phyloP scores from a whole-genome alignment of 1,140 invertebrate species.

The Drosophila pallidifrons region DNA sequence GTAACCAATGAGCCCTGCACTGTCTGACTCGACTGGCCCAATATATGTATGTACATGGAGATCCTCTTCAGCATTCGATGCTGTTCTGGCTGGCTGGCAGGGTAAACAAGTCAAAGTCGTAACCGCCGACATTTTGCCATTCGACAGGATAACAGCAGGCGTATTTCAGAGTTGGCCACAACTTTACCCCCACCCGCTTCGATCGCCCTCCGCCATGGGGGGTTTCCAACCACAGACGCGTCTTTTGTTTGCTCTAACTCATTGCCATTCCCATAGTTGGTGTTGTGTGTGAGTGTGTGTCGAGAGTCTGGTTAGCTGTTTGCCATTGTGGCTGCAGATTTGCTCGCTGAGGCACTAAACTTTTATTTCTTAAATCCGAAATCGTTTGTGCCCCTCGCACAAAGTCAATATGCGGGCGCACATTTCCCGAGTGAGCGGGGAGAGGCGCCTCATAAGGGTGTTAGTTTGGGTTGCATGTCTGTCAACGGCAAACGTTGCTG shows the following conservation, averaged over 20 bases:
- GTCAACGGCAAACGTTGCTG: conserved; percentile 52
- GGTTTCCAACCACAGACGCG: conserved; percentile 72
- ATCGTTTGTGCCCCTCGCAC: conserved; percentile 74
- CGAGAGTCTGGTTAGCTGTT: conserved; percentile 55
- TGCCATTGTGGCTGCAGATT: conserved; percentile 74
- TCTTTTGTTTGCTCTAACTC: conserved; percentile 78
- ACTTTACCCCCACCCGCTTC: conserved; percentile 4
- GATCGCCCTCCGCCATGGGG: neutral
- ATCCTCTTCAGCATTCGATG: conserved; percentile 14
- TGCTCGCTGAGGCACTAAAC: conserved; percentile 75
- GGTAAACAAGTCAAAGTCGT: conserved; percentile 56
- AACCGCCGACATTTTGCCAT: conserved; percentile 48
- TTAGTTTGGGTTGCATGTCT: conserved; percentile 40
- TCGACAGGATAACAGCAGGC: conserved; percentile 21
- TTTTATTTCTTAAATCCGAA: conserved; percentile 82
- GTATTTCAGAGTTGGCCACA: conserved; percentile 16
- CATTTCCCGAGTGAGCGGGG: conserved; percentile 17
- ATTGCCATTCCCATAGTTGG: conserved; percentile 26
- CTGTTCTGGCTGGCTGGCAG: conserved; percentile 11
- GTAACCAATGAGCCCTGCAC: conserved; percentile 54
- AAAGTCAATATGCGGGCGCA: conserved; percentile 81
- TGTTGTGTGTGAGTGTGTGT: conserved; percentile 21
- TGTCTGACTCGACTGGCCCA: conserved; percentile 6
- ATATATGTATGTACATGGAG: neutral
- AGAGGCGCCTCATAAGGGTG: conserved; percentile 11